Base-by-base conservation (phyloP, 2,888 invertebrate species). In the Calameuta pallipes region DNA sequence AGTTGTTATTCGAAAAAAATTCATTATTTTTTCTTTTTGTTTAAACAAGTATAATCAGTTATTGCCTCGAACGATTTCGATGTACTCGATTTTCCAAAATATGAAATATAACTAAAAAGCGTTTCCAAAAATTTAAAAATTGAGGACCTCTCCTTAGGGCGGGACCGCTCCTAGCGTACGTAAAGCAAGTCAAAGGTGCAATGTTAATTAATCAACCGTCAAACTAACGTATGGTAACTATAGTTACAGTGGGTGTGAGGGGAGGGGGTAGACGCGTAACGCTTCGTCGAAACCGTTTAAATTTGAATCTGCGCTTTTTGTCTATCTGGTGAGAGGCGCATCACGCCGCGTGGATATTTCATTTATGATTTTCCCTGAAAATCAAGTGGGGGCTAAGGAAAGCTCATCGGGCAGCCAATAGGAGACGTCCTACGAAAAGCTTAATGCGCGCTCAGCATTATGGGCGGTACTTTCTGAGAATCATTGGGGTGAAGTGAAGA, bases 201-300 rank as follows among this genome's bases (percentile, higher is more conserved):
- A 69, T 75, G 31, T 82, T 80, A 80, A 82, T 82, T 82, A 78
- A 78, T 78, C 75, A 80, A 82, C 80, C 80, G 81, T 81, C 80
- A 73, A 81, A 81, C 73, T 75, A 77, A 77, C 75, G 69, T n/a
- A 34, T 23, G 15, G 41, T 56, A 56, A 23, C 41, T 56, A 23
- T 56, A 23, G 2, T 56, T 33, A 71, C 11, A 31, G 71, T 31
- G 71, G 30, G 31, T 71, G 78, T 3, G 36, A 36, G 2, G 11
- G 36, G 36, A 0, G 35, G 35, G 35, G 11, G 11, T 36, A 56
- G 36, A 33, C 75, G 33, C 37, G 68, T 37, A 30, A 80, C 76
- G 78, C 75, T 74, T 74, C 37, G 74, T 75, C 13, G 69, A 73
- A 75, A 77, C 78, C 76, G 78, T 78, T 79, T 73, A 71, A 82